Percentiles rank a stretch among this genome's conserved stretches.
Evolutionary conservation across 2,113 vertebrate genomes (phyloP).

Genomic region (Atractosteus spatula): DNA sequence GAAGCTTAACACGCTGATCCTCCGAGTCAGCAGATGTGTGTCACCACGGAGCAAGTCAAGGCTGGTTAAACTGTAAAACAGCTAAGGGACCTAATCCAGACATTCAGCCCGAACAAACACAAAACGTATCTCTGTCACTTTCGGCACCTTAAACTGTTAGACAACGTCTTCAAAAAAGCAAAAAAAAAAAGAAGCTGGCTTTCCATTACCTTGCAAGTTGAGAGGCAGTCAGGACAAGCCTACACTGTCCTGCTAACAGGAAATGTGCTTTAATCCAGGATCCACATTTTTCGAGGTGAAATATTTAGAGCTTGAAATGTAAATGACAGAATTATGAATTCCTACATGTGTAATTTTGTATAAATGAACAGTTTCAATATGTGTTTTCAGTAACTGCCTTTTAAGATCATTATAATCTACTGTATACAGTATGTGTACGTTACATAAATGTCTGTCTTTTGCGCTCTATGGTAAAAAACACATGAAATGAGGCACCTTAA

Average conservation of each 20-base stretch:
- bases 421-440: no score
- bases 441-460: background rate
- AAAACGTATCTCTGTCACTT: constrained; percentile 53
- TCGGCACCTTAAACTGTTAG: constrained; percentile 35
- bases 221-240: background rate
- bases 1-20: constrained; percentile 76
- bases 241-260: background rate
- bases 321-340: background rate
- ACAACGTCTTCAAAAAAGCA: constrained; percentile 11
- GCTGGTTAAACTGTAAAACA: constrained; percentile 81
- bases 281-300: background rate
- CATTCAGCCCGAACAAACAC: constrained; percentile 64
- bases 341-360: background rate
- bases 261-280: background rate
- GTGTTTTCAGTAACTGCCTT: background rate
- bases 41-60: constrained; percentile 87
- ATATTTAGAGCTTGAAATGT: background rate
- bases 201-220: background rate
- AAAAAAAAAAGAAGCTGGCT: background rate
- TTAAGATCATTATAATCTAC: background rate
- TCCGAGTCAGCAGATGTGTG: constrained; percentile 88
- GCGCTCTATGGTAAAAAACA: background rate
- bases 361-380: background rate
- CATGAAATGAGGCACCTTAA: background rate
- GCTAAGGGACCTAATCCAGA: constrained; percentile 80